Base-by-base conservation (phyloP, 2,113 vertebrate genomes). In the Cochlearius cochlearius region DNA sequence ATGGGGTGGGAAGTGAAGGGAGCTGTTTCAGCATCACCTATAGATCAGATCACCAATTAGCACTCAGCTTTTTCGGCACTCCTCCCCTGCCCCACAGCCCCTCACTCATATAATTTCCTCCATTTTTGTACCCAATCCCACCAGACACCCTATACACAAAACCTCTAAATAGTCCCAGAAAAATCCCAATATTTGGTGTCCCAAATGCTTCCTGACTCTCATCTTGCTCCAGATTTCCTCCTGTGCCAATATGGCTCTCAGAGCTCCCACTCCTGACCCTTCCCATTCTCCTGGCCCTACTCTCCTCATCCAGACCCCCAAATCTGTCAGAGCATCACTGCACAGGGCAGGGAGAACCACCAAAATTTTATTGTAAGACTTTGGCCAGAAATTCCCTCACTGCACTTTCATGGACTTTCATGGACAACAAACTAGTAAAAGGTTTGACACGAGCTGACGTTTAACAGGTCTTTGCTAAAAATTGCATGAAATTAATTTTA, bases 251-350 rank as follows among this genome's bases (percentile, higher is more conserved):
- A 11, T 38, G 19, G 20, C 49, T 58, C 22, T n/a, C 34, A 38
- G 15, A 38, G 4, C 2, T 7, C 38, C 11, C 19, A 10, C 32
- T 59, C 17, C 45, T 47, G 29, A 4, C 17, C 41, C 9, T 82
- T 63, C 19, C 19, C 17, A 8, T 13, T 79, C 11, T 56, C 36
- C 62, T 69, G 49, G 36, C 8, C 23, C 47, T 15, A 12, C 7
- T 39, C 1, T 32, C 10, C 9, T 41, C 2, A 0, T 5, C n/a
- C 34, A 88, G 39, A 12, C 13, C 22, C 11, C 38, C 11, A 50
- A 2, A 49, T 38, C n/a, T 62, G 9, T 10, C 58, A 72, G n/a
- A 41, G 56, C 27, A 34, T 73, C 30, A 27, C 64, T 41, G 7
- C n/a, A 38, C 18, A 34, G 14, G 32, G 19, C 0, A 1, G 9